Percentiles rank a stretch among this genome's conserved stretches.
Evolutionary conservation across 2,113 vertebrate genomes (phyloP).

Genomic region (Oreochromis spilurus): DNA sequence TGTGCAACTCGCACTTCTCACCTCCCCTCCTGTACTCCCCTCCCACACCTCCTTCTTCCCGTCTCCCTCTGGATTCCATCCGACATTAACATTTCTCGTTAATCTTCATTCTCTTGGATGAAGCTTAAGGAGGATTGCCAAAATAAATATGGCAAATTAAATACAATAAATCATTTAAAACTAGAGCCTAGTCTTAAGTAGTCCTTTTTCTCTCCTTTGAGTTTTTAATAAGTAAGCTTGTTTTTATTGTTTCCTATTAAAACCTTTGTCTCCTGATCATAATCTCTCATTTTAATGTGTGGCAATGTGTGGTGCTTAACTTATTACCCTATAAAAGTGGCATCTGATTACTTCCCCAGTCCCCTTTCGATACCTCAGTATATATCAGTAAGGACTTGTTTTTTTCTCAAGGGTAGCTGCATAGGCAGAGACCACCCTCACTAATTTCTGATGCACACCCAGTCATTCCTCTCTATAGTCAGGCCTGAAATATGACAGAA

Average conservation of each 20-base stretch:
- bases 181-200: background rate
- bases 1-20: conserved; percentile 4
- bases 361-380: background rate
- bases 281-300: background rate
- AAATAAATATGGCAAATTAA: conserved; percentile 33
- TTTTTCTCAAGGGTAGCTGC: background rate
- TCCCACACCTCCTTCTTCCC: background rate
- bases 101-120: background rate
- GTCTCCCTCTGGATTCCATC: conserved; percentile 19
- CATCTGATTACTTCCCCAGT: fast-evolving
- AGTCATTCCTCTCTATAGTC: background rate
- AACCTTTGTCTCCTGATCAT: background rate
- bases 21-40: background rate
- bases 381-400: fast-evolving
- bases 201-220: background rate
- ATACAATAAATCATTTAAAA: conserved; percentile 13
- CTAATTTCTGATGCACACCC: background rate
- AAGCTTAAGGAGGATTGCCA: background rate
- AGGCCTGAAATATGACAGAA: background rate
- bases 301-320: background rate
- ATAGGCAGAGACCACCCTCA: background rate
- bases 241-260: background rate
- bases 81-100: conserved; percentile 21
- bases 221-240: background rate
- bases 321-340: background rate